phyloP scores from a whole-genome alignment of 2,113 vertebrate species.

The Colinus virginianus region DNA sequence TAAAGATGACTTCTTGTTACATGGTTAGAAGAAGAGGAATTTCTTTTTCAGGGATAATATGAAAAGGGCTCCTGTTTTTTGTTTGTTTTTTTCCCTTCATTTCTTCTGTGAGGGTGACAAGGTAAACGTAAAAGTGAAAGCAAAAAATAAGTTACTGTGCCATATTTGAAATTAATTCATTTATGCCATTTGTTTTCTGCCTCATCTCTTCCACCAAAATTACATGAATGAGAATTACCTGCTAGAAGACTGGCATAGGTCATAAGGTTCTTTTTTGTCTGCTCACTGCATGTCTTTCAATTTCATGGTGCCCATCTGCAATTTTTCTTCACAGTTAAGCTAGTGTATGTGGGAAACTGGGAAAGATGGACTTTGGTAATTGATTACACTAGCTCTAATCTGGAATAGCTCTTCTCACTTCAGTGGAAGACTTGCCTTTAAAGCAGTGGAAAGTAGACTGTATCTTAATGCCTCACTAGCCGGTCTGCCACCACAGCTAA shows the following conservation, averaged over 20 bases:
- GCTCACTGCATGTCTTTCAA: fast-evolving
- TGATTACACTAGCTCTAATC: not conserved
- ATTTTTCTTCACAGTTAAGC: not conserved
- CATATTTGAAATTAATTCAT: not conserved
- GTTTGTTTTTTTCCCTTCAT: not conserved
- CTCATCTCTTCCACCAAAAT: not conserved
- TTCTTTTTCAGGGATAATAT: not conserved
- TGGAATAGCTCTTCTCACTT: not conserved
- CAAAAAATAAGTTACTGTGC: not conserved
- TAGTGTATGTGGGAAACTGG: not conserved
- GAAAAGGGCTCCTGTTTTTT: not conserved
- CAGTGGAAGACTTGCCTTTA: not conserved
- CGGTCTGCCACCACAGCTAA: not conserved
- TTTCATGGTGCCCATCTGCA: not conserved
- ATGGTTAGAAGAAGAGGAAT: not conserved
- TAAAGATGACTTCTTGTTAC: not conserved
- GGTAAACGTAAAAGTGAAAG: not conserved
- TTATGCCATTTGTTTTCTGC: not conserved
- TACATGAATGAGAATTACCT: not conserved
- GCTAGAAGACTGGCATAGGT: not conserved
- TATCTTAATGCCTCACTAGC: not conserved
- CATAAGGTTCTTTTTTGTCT: not conserved
- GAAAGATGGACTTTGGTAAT: not conserved
- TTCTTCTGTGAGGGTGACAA: not conserved
- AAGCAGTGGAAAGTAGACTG: not conserved